phyloP scores from a whole-genome alignment of 53 echinoderm and acorn worm species.

The Zoroaster sp. region DNA sequence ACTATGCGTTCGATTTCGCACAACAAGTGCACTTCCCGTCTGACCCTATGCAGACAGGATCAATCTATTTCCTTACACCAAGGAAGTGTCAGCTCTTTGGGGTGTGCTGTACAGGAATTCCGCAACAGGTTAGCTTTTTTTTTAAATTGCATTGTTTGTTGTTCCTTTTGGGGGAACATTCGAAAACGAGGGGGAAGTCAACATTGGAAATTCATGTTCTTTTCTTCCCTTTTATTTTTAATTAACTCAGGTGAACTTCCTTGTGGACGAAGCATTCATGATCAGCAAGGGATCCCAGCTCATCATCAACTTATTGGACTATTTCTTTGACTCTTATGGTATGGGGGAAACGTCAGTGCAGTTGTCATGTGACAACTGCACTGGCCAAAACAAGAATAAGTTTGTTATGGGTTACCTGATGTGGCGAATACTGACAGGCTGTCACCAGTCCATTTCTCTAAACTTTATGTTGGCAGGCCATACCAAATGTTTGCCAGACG shows the following conservation, averaged over 20 bases:
- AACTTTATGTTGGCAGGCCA: constrained; percentile 16
- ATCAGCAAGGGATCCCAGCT: constrained; percentile 17
- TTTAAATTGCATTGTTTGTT: neutral
- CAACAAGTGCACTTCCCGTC: constrained; percentile 10
- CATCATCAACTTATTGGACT: neutral
- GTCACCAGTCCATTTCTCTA: neutral
- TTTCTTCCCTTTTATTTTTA: neutral
- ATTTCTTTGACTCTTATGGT: constrained; percentile 6
- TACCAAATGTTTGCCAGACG: neutral
- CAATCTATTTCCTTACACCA: constrained; percentile 15
- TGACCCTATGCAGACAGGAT: constrained; percentile 17
- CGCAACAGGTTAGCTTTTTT: neutral
- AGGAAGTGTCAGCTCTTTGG: constrained; percentile 26
- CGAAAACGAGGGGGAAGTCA: neutral
- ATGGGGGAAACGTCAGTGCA: neutral
- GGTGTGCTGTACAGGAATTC: constrained; percentile 4
- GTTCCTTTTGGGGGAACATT: neutral
- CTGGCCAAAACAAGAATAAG: neutral
- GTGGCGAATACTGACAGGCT: constrained; percentile 7
- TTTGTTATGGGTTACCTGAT: neutral
- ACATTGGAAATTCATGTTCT: neutral
- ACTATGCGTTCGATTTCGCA: constrained; percentile 4
- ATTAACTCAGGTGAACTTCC: neutral
- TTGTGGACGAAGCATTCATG: constrained; percentile 3
- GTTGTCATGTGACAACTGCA: neutral